Percentiles rank a stretch among this genome's conserved stretches.
These are phyloP conservation scores for Pycnonotus jocosus DNA, from an alignment of 2,113 vertebrate genomes.

Conservation along the genomic window DNA sequence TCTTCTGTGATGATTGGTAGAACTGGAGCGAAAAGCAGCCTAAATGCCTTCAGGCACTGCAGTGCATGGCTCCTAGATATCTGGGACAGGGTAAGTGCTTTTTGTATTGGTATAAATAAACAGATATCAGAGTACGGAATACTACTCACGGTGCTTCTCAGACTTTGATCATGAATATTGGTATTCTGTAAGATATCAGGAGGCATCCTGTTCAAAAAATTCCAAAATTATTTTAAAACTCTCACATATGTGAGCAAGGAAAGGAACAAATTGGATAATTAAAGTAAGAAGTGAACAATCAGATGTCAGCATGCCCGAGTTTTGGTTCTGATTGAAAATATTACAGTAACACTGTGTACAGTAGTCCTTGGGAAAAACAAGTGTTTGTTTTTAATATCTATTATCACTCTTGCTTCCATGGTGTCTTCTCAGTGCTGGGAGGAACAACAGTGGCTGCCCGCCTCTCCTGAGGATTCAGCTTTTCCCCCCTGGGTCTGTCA, in stretches of 20 bases:
- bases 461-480: not conserved
- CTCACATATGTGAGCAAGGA: fast-evolving
- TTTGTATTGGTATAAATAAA: not conserved
- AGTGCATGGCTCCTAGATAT: not conserved
- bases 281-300: not conserved
- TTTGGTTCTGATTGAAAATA: not conserved
- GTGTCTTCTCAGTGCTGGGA: not conserved
- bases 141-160: not conserved
- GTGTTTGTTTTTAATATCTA: not conserved
- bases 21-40: not conserved
- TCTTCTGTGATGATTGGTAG: not conserved
- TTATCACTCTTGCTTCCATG: not conserved
- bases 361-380: not conserved
- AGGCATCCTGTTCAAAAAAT: not conserved
- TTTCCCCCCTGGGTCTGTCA: fast-evolving
- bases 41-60: not conserved
- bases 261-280: not conserved
- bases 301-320: not conserved
- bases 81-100: not conserved
- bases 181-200: not conserved
- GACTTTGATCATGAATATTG: not conserved
- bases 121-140: not conserved
- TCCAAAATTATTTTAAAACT: not conserved
- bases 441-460: not conserved
- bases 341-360: not conserved